Conservation (phyloP, 2,888 invertebrate species). For the Trichogramma evanescens region DNA sequence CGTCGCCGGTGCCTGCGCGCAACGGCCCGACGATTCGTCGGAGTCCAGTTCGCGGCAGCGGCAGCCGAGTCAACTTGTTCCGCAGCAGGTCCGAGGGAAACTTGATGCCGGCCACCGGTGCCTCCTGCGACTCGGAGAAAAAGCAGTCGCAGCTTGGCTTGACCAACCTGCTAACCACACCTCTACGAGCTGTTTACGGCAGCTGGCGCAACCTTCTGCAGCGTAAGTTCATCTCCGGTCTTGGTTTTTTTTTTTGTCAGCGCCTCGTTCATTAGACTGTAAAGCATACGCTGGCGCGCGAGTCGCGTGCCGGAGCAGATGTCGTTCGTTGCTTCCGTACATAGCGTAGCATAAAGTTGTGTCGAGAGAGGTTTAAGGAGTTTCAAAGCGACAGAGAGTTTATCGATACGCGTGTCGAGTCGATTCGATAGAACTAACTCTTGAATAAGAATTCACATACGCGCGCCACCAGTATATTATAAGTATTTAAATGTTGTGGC, state of each 20-base stretch:
- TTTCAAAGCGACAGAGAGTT: too few relatives aligned
- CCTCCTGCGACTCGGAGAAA: neutral
- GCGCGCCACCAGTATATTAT: too few relatives aligned
- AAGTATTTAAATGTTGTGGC: too few relatives aligned
- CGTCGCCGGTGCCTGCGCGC: constrained; percentile 32
- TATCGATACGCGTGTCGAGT: too few relatives aligned
- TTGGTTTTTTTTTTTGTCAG: neutral
- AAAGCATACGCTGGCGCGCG: too few relatives aligned
- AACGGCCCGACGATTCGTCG: constrained; percentile 16
- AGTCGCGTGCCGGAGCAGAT: too few relatives aligned
- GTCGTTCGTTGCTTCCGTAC: too few relatives aligned
- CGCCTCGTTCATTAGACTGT: neutral
- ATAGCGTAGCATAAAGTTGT: too few relatives aligned
- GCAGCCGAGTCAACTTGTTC: constrained; percentile 46
- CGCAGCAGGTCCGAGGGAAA: constrained; percentile 70
- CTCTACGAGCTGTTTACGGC: constrained; percentile 63
- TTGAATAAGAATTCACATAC: too few relatives aligned
- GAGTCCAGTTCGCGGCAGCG: constrained; percentile 12
- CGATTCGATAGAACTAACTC: too few relatives aligned
- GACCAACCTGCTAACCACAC: constrained; percentile 36
- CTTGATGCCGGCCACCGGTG: constrained; percentile 37
- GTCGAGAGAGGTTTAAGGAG: too few relatives aligned
- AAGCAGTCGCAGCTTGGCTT: constrained; percentile 7
- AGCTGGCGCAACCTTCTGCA: constrained; percentile 74
- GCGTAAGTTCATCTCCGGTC: constrained; percentile 55